Evolutionary conservation across 2,797 vertebrate genomes (phyloP), one percentile per base, ranked within the genome.

Genomic region (Epinephelus awoara): DNA sequence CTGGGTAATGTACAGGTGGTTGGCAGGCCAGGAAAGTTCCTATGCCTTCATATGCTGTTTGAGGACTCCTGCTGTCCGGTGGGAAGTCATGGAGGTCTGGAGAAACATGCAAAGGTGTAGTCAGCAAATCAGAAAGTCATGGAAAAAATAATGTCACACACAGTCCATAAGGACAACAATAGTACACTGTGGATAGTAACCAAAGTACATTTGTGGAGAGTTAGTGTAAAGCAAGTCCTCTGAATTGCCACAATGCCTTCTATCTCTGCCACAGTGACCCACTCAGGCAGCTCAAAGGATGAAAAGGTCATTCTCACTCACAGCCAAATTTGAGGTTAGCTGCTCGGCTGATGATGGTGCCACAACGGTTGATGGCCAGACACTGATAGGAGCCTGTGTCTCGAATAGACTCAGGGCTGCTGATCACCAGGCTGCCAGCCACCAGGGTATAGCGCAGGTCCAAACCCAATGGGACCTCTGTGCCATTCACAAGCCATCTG

Each of bases 401-500:
- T 77, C 93, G 95, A 19, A 88, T 77, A 56, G 96, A 93, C 79
- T 94, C 88, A 0, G 98, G 98, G 73, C 92, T 95, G 89, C 87
- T 97, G 90, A 99, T 98, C 83, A 98, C 97, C 70, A 99, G 86
- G 77, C 96, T 98, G 0, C 98, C 98, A 0, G 97, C 98, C 19
- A 99, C 96, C 87, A 99, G 89, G 23, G 93, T 92, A 89, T 97
- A 97, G 13, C 95, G 96, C 12, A 94, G 92, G 6, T 97, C 96
- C 1, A 95, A 93, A 71, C 94, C 96, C 77, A 97, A 84, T 21
- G 91, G 95, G 19, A 99, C 92, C 46, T 98, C 96, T 0, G 97
- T 97, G 62, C 98, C 98, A 0, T 99, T 99, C 91, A 98, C 95
- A 77, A 96, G 97, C 98, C 98, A 99, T 87, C 98, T 99, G 94